A percentile compares a stretch with the other conserved stretches of the same genome.
phyloP scores from a whole-genome alignment of 2,113 vertebrate genomes.

The Notothenia rossii region DNA sequence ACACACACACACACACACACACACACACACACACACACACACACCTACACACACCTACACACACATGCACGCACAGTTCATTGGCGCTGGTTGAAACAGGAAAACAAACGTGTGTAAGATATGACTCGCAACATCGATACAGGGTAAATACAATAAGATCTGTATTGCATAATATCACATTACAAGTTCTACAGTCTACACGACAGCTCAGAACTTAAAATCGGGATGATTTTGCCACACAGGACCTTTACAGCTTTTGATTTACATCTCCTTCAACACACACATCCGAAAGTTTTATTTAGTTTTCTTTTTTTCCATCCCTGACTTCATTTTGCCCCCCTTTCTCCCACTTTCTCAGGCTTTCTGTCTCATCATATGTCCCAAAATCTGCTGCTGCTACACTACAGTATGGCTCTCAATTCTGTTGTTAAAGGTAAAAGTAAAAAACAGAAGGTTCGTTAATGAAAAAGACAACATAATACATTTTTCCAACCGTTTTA shows the following conservation, averaged over 20 bases:
- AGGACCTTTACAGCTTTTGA: too few species aligned
- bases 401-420: not conserved
- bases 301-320: not conserved
- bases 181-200: not conserved
- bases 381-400: not conserved
- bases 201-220: too few species aligned
- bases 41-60: not conserved
- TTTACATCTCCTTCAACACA: too few species aligned
- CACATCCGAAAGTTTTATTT: not conserved
- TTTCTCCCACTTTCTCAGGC: not conserved
- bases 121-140: not conserved
- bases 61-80: not conserved
- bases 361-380: not conserved
- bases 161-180: too few species aligned
- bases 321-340: not conserved
- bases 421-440: not conserved
- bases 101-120: not conserved
- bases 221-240: not conserved
- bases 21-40: slow-evolving; percentile 4
- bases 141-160: not conserved
- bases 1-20: not conserved
- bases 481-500: not conserved
- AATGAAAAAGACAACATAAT: not conserved
- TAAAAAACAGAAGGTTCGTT: not conserved
- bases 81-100: not conserved